These are phyloP conservation scores for Hydropsyche betteni DNA, from an alignment of 2,888 invertebrate genomes.

Conservation along the genomic window DNA sequence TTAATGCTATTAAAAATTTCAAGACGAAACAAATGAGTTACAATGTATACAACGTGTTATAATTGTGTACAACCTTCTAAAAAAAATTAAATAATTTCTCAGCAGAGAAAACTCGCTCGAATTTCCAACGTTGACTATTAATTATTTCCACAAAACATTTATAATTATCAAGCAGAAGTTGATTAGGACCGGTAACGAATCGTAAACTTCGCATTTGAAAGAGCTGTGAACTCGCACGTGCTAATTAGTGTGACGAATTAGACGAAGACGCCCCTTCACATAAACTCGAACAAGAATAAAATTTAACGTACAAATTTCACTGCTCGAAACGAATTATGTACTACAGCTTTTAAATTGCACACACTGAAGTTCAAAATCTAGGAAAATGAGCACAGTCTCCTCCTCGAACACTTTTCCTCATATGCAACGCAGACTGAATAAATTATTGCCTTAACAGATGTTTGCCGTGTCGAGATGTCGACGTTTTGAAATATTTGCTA, in stretches of 20 bases:
- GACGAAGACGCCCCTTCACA: not conserved
- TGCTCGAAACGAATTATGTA: not conserved
- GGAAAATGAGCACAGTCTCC: too few relatives aligned
- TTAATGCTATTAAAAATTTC: too few relatives aligned
- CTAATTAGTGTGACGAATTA: conserved; percentile 32
- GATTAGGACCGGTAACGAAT: conserved; percentile 25
- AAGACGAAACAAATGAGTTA: too few relatives aligned
- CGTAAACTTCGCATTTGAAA: conserved; percentile 23
- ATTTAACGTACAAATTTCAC: not conserved
- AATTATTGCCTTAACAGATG: conserved; percentile 34
- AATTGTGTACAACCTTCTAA: too few relatives aligned
- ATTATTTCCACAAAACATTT: conserved; percentile 2
- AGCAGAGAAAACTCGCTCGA: too few relatives aligned
- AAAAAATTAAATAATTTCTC: too few relatives aligned
- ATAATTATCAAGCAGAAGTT: conserved; percentile 30
- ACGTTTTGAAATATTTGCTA: conserved; percentile 30
- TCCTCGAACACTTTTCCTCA: not conserved
- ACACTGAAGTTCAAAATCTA: too few relatives aligned
- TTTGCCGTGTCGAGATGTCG: conserved; percentile 16
- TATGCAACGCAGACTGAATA: conserved; percentile 21
- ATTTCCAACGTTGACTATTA: too few relatives aligned
- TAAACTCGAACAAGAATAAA: too few relatives aligned
- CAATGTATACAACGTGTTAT: too few relatives aligned
- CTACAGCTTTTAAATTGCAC: too few relatives aligned
- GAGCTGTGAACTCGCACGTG: not conserved